A percentile compares a stretch with the other conserved stretches of the same genome.
These are phyloP conservation scores for Pseudochirops corinnae DNA, from an alignment of 2,797 vertebrate genomes.

Conservation along the genomic window DNA sequence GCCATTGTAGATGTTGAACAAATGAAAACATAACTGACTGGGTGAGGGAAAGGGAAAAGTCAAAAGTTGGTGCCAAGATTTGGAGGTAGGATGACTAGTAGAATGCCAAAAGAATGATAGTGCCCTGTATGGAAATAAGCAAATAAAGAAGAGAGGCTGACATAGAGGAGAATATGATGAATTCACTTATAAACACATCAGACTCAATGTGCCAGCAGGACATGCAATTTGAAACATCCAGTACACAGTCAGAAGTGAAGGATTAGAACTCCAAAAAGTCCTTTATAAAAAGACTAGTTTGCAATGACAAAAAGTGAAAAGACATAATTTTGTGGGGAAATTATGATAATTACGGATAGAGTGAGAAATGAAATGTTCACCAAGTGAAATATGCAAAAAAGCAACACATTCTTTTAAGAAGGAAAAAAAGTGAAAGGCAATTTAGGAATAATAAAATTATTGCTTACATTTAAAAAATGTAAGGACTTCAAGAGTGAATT, in stretches of 20 bases:
- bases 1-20: background rate
- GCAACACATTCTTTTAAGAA: background rate
- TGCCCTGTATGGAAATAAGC: background rate
- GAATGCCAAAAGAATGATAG: too few relatives aligned
- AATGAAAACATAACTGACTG: background rate
- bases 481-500: background rate
- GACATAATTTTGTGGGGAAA: background rate
- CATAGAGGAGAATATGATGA: background rate
- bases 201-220: background rate
- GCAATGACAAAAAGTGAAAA: background rate
- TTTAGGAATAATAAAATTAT: background rate
- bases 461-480: background rate
- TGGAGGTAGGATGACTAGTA: background rate
- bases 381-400: background rate
- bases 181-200: background rate
- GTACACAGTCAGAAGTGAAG: background rate
- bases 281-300: background rate
- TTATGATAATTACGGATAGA: background rate
- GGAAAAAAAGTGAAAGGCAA: too few relatives aligned
- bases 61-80: background rate
- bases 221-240: background rate
- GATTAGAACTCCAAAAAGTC: background rate
- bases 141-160: background rate
- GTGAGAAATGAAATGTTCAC: background rate
- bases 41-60: background rate